phyloP scores from a whole-genome alignment of 64 coral and sea anemone genomes.

The Montipora cactus region DNA sequence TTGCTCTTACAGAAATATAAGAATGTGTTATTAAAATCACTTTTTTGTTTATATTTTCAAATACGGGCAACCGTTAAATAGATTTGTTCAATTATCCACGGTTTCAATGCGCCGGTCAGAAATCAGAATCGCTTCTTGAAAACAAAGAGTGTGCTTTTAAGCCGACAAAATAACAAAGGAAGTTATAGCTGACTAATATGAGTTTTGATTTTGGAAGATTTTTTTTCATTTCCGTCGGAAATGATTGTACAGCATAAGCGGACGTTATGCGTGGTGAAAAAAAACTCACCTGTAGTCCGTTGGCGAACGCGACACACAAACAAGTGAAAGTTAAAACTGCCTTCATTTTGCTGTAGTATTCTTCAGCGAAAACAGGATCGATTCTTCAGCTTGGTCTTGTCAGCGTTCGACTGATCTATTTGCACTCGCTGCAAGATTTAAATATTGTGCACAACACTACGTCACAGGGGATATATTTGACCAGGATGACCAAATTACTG shows the following conservation, averaged over 20 bases:
- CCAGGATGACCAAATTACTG: background rate
- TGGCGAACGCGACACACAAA: background rate
- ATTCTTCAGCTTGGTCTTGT: background rate
- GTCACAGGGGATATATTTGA: background rate
- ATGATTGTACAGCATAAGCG: background rate
- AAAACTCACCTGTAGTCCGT: background rate
- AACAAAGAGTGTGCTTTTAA: too few species aligned
- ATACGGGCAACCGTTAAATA: too few species aligned
- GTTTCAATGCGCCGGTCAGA: too few species aligned
- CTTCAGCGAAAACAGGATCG: background rate
- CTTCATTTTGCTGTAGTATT: constrained; percentile 1
- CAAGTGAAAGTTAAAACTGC: background rate
- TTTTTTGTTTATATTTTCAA: too few species aligned
- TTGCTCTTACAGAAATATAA: too few species aligned
- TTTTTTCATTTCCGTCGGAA: background rate
- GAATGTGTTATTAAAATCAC: too few species aligned
- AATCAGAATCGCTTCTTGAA: too few species aligned
- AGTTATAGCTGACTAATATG: too few species aligned
- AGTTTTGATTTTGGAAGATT: background rate
- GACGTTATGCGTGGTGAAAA: background rate
- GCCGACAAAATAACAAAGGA: too few species aligned
- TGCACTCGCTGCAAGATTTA: background rate
- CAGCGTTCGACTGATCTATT: background rate
- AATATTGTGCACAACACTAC: background rate
- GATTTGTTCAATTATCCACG: too few species aligned